Conservation (phyloP, 2,888 invertebrate genomes). For the Drosophila pegasa region DNA sequence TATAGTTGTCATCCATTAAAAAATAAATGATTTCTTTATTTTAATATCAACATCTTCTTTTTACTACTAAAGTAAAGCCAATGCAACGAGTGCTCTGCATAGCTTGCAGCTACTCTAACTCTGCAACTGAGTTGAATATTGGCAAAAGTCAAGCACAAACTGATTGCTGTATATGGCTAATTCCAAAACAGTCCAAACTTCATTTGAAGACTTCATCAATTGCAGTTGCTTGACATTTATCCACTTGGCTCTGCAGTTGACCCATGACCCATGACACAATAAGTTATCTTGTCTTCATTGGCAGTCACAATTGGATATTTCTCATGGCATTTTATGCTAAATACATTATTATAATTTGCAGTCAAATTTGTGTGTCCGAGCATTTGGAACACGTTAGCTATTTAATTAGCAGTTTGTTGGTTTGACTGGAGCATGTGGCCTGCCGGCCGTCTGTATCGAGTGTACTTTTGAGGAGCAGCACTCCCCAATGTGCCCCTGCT, state of each 20-base stretch:
- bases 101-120: not conserved
- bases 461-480: conserved; percentile 24
- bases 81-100: too few relatives aligned
- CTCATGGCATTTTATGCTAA: conserved; percentile 21
- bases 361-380: conserved; percentile 22
- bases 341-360: conserved; percentile 33
- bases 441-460: conserved; percentile 11
- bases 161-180: not conserved
- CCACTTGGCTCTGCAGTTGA: conserved; percentile 15
- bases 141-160: not conserved
- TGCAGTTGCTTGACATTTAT: conserved; percentile 28
- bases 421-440: conserved; percentile 10
- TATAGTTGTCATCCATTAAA: too few relatives aligned
- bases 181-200: not conserved
- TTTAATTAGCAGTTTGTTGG: conserved; percentile 54
- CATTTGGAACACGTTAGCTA: conserved; percentile 49
- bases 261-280: conserved; percentile 2
- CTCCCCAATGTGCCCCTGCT: too few relatives aligned
- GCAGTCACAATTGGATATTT: conserved; percentile 9
- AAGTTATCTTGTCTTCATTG: conserved; percentile 23
- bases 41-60: too few relatives aligned
- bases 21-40: too few relatives aligned
- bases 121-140: not conserved
- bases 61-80: too few relatives aligned
- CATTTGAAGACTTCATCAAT: conserved; percentile 12